A percentile compares a stretch with the other conserved stretches of the same genome.
phyloP scores from a whole-genome alignment of 2,888 invertebrate genomes.

The Tetranychus piercei region DNA sequence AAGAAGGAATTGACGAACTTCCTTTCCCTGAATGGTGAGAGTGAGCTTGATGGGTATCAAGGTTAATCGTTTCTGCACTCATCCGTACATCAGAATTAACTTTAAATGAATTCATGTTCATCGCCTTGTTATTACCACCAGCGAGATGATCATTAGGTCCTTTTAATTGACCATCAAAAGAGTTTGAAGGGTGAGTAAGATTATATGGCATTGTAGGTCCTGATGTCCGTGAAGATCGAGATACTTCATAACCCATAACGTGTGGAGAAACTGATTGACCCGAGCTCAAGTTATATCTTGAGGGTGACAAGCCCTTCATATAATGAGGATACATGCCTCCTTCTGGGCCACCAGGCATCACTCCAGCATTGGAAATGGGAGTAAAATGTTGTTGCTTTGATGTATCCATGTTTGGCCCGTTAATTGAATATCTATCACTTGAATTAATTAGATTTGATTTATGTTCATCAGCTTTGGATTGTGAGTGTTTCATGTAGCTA shows the following conservation, averaged over 20 bases:
- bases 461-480: background rate
- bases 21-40: background rate
- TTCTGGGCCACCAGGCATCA: background rate
- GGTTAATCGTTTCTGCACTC: background rate
- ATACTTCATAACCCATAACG: background rate
- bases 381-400: background rate
- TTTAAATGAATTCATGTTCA: background rate
- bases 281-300: background rate
- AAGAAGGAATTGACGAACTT: background rate
- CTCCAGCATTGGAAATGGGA: background rate
- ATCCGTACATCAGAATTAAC: background rate
- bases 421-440: background rate
- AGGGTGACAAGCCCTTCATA: background rate
- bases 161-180: conserved; percentile 1
- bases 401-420: background rate
- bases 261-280: background rate
- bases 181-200: background rate
- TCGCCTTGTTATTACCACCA: background rate
- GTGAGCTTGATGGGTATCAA: background rate
- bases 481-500: background rate
- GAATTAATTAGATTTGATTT: background rate
- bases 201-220: background rate
- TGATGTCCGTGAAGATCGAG: background rate
- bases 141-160: background rate
- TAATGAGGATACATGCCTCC: background rate